Evolutionary conservation across 2,113 vertebrate genomes (phyloP).

Genomic region (Malurus elegans): DNA sequence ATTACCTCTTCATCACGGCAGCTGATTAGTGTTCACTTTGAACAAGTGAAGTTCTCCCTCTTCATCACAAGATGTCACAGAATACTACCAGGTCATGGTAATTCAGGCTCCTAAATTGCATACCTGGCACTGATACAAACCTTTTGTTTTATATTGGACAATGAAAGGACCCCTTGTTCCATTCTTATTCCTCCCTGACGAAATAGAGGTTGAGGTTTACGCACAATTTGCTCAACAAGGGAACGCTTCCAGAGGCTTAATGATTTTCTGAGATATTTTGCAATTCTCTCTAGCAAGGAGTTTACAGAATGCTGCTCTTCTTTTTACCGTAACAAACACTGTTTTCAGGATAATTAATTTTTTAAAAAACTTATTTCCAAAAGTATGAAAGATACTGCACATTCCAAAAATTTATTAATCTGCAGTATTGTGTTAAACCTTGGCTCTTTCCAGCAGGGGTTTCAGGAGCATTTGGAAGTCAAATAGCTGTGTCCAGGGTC

Average conservation of each 20-base stretch:
- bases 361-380: neutral
- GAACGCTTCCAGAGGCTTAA: neutral
- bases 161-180: neutral
- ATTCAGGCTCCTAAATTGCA: neutral
- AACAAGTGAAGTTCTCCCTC: neutral
- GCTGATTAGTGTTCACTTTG: neutral
- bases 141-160: neutral
- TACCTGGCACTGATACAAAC: neutral
- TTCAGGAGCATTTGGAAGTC: conserved; percentile 29
- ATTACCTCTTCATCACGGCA: neutral
- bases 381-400: neutral
- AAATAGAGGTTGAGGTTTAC: neutral
- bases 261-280: neutral
- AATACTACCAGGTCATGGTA: neutral
- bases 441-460: neutral
- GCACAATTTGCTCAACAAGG: neutral
- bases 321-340: neutral
- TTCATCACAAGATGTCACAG: neutral
- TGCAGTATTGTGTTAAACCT: neutral
- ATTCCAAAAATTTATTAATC: conserved; percentile 35
- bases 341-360: conserved; percentile 4
- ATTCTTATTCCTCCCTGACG: neutral
- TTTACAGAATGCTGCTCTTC: neutral
- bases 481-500: neutral
- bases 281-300: neutral